Conservation (phyloP, 1,140 invertebrate genomes). For the Calliphora vicina region DNA sequence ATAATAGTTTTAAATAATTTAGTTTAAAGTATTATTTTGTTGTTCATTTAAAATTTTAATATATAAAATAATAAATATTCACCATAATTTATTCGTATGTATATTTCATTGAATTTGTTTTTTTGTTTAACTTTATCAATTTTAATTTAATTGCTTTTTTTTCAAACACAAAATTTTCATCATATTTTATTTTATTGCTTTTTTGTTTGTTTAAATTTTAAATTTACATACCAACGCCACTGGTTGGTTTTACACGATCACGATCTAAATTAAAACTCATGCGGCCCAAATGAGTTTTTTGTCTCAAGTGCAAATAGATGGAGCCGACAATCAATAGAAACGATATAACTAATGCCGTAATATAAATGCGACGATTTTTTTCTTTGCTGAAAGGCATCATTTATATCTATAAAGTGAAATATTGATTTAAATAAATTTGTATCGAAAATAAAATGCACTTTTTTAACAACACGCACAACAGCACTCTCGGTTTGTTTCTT, state of each 20-base stretch:
- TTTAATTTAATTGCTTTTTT: too few species aligned
- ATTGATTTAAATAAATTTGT: background rate
- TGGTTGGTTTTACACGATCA: background rate
- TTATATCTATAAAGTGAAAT: background rate
- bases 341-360: constrained; percentile 21
- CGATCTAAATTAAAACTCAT: constrained; percentile 38
- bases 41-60: too few species aligned
- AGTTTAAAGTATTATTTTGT: too few species aligned
- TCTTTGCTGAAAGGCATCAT: background rate
- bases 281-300: constrained; percentile 52
- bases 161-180: background rate
- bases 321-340: constrained; percentile 48
- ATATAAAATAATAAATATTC: too few species aligned
- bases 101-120: too few species aligned
- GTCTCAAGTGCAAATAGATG: constrained; percentile 51
- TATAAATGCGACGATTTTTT: background rate
- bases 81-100: too few species aligned
- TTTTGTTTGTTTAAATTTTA: background rate
- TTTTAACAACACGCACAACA: background rate
- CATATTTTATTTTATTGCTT: background rate
- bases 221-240: constrained; percentile 31
- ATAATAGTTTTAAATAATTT: too few species aligned
- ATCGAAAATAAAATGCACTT: background rate
- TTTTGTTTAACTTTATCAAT: too few species aligned
- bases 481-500: background rate